phyloP scores from a whole-genome alignment of 2,888 invertebrate species.

The Latrodectus elegans region DNA sequence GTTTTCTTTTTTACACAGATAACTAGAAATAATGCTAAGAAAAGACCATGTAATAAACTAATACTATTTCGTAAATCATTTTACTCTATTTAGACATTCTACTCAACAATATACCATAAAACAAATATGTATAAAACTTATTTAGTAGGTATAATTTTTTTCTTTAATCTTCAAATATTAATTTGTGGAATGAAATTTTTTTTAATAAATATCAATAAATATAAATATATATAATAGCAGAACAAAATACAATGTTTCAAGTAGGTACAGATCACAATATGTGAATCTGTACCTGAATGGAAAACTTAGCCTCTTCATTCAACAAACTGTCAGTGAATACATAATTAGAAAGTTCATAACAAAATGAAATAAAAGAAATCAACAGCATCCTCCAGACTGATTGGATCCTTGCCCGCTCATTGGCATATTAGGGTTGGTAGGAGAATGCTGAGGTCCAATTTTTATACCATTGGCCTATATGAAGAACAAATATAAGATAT shows the following conservation, averaged over 20 bases:
- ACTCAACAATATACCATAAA: too few species aligned
- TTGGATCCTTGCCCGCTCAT: slow-evolving; percentile 87
- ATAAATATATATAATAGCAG: not conserved
- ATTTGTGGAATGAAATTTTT: not conserved
- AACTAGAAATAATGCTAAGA: too few species aligned
- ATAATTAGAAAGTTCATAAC: slow-evolving; percentile 9
- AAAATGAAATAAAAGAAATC: slow-evolving; percentile 25
- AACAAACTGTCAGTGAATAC: slow-evolving; percentile 32
- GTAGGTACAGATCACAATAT: not conserved
- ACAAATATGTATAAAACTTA: too few species aligned
- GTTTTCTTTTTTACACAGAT: too few species aligned
- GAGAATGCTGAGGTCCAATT: slow-evolving; percentile 98
- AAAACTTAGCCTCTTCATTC: slow-evolving; percentile 31
- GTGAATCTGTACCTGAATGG: not conserved
- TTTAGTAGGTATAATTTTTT: not conserved
- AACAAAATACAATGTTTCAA: not conserved
- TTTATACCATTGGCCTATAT: slow-evolving; percentile 98
- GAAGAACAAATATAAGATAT: not conserved
- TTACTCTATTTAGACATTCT: too few species aligned
- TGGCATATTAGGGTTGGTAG: slow-evolving; percentile 86
- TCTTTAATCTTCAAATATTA: not conserved
- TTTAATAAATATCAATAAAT: not conserved
- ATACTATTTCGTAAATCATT: too few species aligned
- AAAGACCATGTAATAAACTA: too few species aligned
- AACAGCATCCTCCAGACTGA: slow-evolving; percentile 91